These are phyloP conservation scores for Micrastur ruficollis DNA, from an alignment of 2,797 vertebrate genomes.

Conservation along the genomic window DNA sequence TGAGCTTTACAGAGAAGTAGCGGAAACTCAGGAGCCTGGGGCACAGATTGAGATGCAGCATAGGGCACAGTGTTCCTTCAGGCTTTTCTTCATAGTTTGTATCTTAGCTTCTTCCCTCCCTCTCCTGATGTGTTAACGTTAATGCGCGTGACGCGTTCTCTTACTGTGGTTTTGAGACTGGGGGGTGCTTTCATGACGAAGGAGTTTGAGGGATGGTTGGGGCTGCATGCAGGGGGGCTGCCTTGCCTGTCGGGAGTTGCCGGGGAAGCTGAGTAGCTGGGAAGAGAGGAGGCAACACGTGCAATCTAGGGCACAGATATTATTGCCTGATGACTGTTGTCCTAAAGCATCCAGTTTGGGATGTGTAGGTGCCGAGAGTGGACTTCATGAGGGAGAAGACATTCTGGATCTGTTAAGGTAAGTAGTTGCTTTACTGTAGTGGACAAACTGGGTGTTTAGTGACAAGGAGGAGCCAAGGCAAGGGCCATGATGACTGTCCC, in stretches of 20 bases:
- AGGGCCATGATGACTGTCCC: not conserved
- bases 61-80: not conserved
- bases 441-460: not conserved
- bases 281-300: not conserved
- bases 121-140: not conserved
- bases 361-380: not conserved
- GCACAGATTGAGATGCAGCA: fast-evolving
- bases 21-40: not conserved
- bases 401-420: not conserved
- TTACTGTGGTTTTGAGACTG: not conserved
- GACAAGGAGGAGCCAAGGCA: not conserved
- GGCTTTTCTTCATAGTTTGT: not conserved
- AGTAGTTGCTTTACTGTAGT: not conserved
- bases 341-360: not conserved
- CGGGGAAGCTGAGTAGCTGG: not conserved
- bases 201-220: not conserved
- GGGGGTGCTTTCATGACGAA: not conserved
- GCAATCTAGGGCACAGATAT: not conserved
- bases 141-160: fast-evolving
- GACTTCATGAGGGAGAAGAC: not conserved
- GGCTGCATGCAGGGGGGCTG: fast-evolving
- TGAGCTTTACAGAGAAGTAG: not conserved
- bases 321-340: not conserved
- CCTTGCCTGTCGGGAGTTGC: not conserved
- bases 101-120: not conserved